Percentiles rank a stretch among this genome's conserved stretches.
Conservation (phyloP, 64 coral and sea anemone genomes). For the Porites lutea region DNA sequence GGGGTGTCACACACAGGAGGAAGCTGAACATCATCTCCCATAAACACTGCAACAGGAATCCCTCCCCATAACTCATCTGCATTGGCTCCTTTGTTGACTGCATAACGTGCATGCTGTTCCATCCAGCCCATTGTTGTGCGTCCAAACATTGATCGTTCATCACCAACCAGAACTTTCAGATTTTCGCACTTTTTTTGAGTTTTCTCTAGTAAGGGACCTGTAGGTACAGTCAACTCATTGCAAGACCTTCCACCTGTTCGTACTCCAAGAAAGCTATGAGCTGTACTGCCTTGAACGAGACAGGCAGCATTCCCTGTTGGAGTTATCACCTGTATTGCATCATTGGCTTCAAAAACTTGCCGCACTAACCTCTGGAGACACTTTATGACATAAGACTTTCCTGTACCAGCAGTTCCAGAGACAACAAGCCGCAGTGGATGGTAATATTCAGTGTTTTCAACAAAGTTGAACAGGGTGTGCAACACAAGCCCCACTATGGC, state of each 20-base stretch:
- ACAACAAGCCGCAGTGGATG: slow-evolving; percentile 25
- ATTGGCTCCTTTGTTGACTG: slow-evolving; percentile 17
- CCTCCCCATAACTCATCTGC: slow-evolving; percentile 37
- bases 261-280: slow-evolving; percentile 45
- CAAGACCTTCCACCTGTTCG: slow-evolving; percentile 35
- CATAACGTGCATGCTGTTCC: slow-evolving; percentile 48
- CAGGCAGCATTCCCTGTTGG: slow-evolving; percentile 49
- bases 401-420: slow-evolving; percentile 46
- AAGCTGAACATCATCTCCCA: slow-evolving; percentile 57
- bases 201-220: slow-evolving; percentile 32
- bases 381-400: slow-evolving; percentile 63
- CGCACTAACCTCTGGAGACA: slow-evolving; percentile 9
- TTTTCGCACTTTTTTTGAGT: slow-evolving; percentile 43
- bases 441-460: slow-evolving; percentile 23
- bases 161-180: slow-evolving; percentile 41
- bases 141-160: slow-evolving; percentile 53
- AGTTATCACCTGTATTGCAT: slow-evolving; percentile 37
- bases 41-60: slow-evolving; percentile 27
- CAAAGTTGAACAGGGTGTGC: slow-evolving; percentile 13
- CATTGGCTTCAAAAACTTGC: slow-evolving; percentile 29
- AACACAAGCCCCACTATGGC: slow-evolving; percentile 36
- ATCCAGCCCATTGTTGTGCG: slow-evolving; percentile 47
- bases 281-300: slow-evolving; percentile 5
- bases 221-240: slow-evolving; percentile 34
- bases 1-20: slow-evolving; percentile 48